phyloP scores from a whole-genome alignment of 1,140 invertebrate species.

The Bombus ignitus region DNA sequence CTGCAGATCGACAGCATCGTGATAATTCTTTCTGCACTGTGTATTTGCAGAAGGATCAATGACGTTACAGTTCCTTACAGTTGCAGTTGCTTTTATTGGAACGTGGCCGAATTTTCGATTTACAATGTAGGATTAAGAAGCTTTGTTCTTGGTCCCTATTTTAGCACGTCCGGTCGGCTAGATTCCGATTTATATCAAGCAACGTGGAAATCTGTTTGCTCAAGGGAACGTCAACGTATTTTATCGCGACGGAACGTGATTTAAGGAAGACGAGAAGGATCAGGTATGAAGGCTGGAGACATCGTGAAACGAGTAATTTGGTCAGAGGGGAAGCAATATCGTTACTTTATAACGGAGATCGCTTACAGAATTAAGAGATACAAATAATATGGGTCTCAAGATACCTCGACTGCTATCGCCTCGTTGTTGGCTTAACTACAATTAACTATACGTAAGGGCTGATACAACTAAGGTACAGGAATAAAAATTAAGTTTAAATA shows the following conservation, averaged over 20 bases:
- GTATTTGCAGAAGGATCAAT: too few relatives aligned
- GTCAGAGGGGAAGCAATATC: not conserved
- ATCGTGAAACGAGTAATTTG: not conserved
- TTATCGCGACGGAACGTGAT: conserved; percentile 46
- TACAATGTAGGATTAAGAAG: not conserved
- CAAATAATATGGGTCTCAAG: not conserved
- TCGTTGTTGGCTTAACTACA: too few relatives aligned
- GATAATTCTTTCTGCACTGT: too few relatives aligned
- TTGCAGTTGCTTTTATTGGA: too few relatives aligned
- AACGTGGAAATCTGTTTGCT: conserved; percentile 41
- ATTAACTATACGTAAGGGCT: not conserved
- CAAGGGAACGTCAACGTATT: conserved; percentile 24
- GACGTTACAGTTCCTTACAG: too few relatives aligned
- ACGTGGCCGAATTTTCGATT: not conserved
- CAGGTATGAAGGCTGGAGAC: conserved; percentile 13
- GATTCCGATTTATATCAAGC: conserved; percentile 46
- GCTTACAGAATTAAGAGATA: not conserved
- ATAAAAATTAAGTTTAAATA: too few relatives aligned
- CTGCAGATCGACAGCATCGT: too few relatives aligned
- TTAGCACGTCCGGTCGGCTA: not conserved
- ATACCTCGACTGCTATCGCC: too few relatives aligned
- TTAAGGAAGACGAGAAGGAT: conserved; percentile 43
- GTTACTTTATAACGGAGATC: not conserved
- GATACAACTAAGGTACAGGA: too few relatives aligned
- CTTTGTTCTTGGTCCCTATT: not conserved